phyloP scores from a whole-genome alignment of 2,113 vertebrate genomes.

The Equus quagga region DNA sequence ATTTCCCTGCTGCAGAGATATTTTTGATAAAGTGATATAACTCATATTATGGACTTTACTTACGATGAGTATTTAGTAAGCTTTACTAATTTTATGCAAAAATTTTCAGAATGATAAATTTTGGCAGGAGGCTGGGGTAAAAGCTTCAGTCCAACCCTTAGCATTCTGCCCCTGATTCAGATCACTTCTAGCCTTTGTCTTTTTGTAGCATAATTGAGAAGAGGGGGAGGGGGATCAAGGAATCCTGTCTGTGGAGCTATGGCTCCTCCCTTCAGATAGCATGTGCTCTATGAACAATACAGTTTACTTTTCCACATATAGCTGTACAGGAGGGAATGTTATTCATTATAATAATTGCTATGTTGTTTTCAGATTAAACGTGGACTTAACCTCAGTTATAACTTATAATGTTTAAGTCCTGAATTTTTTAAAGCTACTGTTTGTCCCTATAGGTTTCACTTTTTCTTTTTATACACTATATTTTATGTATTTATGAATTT shows the following conservation, averaged over 20 bases:
- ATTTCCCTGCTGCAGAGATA: neutral
- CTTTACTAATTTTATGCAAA: neutral
- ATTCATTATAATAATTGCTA: neutral
- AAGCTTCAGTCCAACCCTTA: neutral
- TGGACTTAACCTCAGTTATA: neutral
- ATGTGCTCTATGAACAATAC: neutral
- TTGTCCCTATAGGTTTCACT: neutral
- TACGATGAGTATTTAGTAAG: neutral
- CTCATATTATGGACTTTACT: neutral
- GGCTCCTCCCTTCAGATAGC: neutral
- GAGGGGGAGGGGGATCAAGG: fast-evolving
- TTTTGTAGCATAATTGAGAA: neutral
- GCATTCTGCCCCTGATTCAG: neutral
- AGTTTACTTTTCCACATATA: neutral
- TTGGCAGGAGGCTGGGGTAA: neutral
- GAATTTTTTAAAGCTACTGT: neutral
- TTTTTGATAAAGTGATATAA: neutral
- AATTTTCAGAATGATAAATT: neutral
- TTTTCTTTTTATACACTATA: neutral
- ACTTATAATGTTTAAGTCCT: neutral
- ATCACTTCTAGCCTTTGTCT: neutral
- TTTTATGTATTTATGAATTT: neutral
- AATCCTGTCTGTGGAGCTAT: neutral
- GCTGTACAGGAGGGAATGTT: neutral
- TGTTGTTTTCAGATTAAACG: neutral